Percentiles rank a stretch among this genome's conserved stretches.
These are phyloP conservation scores for Falco biarmicus DNA, from an alignment of 2,797 vertebrate genomes.

Conservation along the genomic window DNA sequence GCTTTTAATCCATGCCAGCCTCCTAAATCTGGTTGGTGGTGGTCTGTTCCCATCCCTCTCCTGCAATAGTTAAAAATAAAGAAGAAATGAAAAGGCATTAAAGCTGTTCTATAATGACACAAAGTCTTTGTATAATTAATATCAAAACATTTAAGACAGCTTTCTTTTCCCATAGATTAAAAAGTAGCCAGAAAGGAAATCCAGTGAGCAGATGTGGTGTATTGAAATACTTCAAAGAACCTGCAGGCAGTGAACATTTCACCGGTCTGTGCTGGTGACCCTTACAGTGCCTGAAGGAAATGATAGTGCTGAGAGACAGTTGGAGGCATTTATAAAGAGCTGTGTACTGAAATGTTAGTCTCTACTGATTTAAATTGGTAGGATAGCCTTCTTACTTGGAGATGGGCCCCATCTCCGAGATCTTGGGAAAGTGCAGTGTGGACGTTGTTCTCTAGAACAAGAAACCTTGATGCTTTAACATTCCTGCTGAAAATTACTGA, in stretches of 20 bases:
- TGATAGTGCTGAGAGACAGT: background rate
- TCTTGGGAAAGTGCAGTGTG: background rate
- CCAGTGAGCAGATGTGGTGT: background rate
- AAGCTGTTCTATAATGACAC: background rate
- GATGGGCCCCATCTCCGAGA: background rate
- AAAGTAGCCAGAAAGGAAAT: slow-evolving; percentile 2
- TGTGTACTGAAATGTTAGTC: background rate
- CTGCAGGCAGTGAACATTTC: background rate
- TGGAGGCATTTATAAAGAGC: background rate
- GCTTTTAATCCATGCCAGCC: slow-evolving; percentile 35
- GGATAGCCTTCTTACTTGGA: background rate
- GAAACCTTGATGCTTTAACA: background rate
- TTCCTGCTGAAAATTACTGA: background rate
- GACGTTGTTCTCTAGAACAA: background rate
- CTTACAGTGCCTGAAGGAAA: background rate
- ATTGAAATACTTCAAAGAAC: slow-evolving; percentile 18
- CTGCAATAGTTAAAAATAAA: background rate
- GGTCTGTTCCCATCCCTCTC: background rate
- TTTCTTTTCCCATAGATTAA: slow-evolving; percentile 6
- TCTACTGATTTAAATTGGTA: background rate
- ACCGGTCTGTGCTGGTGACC: background rate
- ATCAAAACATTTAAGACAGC: background rate
- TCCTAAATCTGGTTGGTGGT: background rate
- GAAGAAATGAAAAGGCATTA: background rate
- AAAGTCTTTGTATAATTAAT: background rate